Conservation (phyloP, 2,113 vertebrate genomes). For the Ophiodon elongatus region DNA sequence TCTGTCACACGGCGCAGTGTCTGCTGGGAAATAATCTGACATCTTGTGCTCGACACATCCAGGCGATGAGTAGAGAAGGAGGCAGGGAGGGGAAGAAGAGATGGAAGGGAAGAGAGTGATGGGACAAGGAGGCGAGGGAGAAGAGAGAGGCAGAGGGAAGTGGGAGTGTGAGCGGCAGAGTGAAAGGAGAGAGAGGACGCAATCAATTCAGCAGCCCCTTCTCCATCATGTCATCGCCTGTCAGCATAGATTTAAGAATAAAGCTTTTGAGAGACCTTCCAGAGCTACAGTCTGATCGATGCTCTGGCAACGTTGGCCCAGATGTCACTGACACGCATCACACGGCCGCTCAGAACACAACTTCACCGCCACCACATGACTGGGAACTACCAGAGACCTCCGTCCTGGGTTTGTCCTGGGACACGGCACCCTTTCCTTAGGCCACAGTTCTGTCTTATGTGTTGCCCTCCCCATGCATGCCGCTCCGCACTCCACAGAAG, state of each 20-base stretch:
- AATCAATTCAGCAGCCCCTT: slow-evolving; percentile 76
- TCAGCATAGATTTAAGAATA: slow-evolving; percentile 80
- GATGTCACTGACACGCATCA: slow-evolving; percentile 58
- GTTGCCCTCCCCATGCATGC: not conserved
- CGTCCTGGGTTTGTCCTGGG: slow-evolving; percentile 2
- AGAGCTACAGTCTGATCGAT: slow-evolving; percentile 68
- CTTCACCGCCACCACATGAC: slow-evolving; percentile 14
- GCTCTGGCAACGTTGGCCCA: slow-evolving; percentile 48
- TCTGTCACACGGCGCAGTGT: slow-evolving; percentile 76
- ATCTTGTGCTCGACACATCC: slow-evolving; percentile 77
- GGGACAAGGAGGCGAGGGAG: slow-evolving; percentile 59
- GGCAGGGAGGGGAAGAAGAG: not conserved
- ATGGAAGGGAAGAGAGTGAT: slow-evolving; percentile 60
- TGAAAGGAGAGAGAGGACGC: slow-evolving; percentile 65
- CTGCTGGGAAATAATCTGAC: slow-evolving; percentile 84
- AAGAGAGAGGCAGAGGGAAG: slow-evolving; percentile 40
- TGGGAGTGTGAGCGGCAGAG: slow-evolving; percentile 47
- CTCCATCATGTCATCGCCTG: slow-evolving; percentile 81
- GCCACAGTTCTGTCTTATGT: not conserved
- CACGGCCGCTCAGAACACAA: slow-evolving; percentile 27
- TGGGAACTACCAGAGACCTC: slow-evolving; percentile 13
- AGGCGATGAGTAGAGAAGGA: slow-evolving; percentile 58
- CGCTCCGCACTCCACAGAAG: not conserved
- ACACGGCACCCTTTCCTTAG: not conserved
- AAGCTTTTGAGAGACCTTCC: slow-evolving; percentile 74